Conservation (phyloP, 2,113 vertebrate species). For the Sporophila hypoxantha region DNA sequence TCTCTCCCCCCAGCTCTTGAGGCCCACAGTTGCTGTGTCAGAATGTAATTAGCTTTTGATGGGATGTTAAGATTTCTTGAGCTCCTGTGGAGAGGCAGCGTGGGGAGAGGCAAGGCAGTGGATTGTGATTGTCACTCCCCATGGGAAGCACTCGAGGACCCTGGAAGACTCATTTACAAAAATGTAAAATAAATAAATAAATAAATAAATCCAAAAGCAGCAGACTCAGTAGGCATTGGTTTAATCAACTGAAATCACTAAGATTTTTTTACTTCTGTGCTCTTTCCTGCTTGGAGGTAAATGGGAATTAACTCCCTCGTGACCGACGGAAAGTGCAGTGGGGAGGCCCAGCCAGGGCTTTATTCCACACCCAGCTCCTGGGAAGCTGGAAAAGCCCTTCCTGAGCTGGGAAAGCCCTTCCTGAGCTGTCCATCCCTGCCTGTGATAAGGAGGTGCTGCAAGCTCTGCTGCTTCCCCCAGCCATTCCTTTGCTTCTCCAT, state of each 20-base stretch:
- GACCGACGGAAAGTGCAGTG: rapidly evolving
- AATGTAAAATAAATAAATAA: slow-evolving; percentile 17
- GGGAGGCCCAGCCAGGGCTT: not conserved
- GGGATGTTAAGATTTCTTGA: slow-evolving; percentile 58
- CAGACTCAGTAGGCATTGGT: not conserved
- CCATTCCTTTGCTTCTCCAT: too few species aligned
- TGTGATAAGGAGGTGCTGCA: rapidly evolving
- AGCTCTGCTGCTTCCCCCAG: not conserved
- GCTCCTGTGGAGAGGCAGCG: slow-evolving; percentile 31
- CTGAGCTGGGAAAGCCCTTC: not conserved
- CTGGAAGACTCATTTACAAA: slow-evolving; percentile 45
- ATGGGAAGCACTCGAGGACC: slow-evolving; percentile 31
- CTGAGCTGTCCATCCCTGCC: not conserved
- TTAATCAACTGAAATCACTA: slow-evolving; percentile 21
- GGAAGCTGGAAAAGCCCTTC: too few species aligned
- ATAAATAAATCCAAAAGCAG: not conserved
- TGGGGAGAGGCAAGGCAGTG: slow-evolving; percentile 24
- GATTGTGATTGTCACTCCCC: slow-evolving; percentile 47
- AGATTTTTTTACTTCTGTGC: not conserved
- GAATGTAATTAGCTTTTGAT: slow-evolving; percentile 63
- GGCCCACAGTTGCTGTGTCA: slow-evolving; percentile 43
- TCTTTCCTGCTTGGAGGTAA: not conserved
- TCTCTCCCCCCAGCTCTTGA: not conserved
- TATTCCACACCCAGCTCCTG: not conserved
- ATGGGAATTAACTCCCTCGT: not conserved